Evolutionary conservation across 2,797 vertebrate species (phyloP).

Genomic region (Pteropus rufus): DNA sequence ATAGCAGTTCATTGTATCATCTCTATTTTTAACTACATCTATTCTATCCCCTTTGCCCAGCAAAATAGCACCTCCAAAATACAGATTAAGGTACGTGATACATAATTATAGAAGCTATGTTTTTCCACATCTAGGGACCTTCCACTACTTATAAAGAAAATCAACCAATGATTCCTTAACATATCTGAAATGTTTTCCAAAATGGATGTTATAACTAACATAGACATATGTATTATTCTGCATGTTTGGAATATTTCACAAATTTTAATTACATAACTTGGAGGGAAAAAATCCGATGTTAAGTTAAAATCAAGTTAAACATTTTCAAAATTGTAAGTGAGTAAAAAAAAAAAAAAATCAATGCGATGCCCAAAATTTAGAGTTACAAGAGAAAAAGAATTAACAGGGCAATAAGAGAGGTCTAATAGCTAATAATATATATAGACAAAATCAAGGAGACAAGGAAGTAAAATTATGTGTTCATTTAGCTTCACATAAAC

Average conservation of each 20-base stretch:
- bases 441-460: background rate
- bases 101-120: background rate
- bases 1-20: background rate
- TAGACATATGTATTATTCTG: background rate
- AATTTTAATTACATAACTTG: background rate
- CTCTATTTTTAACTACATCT: background rate
- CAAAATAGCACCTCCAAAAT: background rate
- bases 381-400: slow-evolving; percentile 3
- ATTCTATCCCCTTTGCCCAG: background rate
- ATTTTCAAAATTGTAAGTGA: slow-evolving; percentile 15
- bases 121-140: background rate
- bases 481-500: background rate
- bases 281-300: background rate
- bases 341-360: background rate
- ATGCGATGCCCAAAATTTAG: background rate
- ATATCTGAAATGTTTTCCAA: slow-evolving; percentile 27
- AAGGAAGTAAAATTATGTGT: background rate
- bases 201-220: background rate
- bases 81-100: background rate
- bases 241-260: background rate
- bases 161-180: background rate
- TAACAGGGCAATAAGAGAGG: background rate
- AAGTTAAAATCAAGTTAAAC: background rate
- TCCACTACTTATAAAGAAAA: background rate
- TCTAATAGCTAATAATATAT: background rate